Percentiles rank a stretch among this genome's conserved stretches.
These are phyloP conservation scores for Charadrius vociferus DNA, from an alignment of 2,113 vertebrate genomes.

Conservation along the genomic window DNA sequence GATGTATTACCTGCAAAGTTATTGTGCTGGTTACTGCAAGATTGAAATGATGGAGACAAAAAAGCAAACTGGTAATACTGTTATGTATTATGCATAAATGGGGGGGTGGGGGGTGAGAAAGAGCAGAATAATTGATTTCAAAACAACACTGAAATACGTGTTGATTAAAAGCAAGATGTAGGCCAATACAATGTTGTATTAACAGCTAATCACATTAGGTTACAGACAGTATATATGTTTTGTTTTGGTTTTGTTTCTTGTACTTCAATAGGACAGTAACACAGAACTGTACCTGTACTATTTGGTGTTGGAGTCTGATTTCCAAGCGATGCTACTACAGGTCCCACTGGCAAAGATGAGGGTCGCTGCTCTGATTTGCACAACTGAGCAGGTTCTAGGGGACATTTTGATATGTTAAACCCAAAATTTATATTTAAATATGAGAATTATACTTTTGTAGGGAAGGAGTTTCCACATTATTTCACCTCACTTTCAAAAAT, in stretches of 20 bases:
- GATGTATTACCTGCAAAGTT: neutral
- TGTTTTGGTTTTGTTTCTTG: neutral
- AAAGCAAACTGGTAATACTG: neutral
- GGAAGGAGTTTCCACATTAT: neutral
- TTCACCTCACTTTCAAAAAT: neutral
- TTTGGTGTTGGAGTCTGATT: slow-evolving; percentile 97
- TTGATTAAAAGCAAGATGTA: neutral
- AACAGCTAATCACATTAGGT: neutral
- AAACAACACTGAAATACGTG: neutral
- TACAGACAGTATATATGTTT: neutral
- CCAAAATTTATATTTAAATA: neutral
- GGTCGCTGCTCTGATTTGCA: slow-evolving; percentile 96
- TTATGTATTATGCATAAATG: accelerated
- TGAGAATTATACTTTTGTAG: neutral
- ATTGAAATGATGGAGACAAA: neutral
- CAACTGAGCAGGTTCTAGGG: slow-evolving; percentile 88
- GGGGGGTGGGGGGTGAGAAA: neutral
- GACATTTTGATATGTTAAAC: slow-evolving; percentile 40
- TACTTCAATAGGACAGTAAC: neutral
- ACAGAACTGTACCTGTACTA: slow-evolving; percentile 88
- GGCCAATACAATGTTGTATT: neutral
- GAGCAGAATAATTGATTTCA: neutral
- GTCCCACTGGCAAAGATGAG: slow-evolving; percentile 93
- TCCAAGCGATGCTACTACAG: slow-evolving; percentile 90
- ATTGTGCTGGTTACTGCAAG: neutral